Conservation (phyloP, 2,888 invertebrate genomes). For the Drosophila peninsularis region DNA sequence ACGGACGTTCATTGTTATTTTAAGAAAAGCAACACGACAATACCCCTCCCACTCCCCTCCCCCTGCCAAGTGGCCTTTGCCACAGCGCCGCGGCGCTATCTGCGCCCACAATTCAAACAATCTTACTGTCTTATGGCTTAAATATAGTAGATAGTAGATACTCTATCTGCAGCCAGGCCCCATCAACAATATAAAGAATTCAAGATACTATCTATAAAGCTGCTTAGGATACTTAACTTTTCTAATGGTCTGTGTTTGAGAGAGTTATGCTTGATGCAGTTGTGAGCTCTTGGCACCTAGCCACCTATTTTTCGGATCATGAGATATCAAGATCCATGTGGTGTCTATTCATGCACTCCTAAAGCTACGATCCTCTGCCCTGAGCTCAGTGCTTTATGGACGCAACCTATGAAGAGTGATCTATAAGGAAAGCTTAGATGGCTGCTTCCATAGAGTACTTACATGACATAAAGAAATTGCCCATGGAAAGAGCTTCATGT, state of each 20-base stretch:
- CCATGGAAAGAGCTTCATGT: no score
- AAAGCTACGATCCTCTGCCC: no score
- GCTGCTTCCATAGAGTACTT: no score
- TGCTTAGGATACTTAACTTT: background rate
- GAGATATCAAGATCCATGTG: no score
- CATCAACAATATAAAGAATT: background rate
- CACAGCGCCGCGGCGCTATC: background rate
- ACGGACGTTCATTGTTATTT: constrained; percentile 79
- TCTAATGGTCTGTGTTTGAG: background rate
- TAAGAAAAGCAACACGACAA: constrained; percentile 73
- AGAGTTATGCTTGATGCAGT: no score
- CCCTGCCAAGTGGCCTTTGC: background rate
- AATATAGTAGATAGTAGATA: constrained; percentile 4
- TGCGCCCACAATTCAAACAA: constrained; percentile 21
- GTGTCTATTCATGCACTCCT: no score
- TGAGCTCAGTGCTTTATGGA: no score
- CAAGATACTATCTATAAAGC: background rate
- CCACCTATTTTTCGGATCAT: no score
- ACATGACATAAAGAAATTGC: no score
- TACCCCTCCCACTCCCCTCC: constrained; percentile 10
- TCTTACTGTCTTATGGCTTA: constrained; percentile 17
- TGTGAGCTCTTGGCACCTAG: no score
- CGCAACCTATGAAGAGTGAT: no score
- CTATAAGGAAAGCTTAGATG: no score
- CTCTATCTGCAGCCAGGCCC: constrained; percentile 7